Percentiles rank a stretch among this genome's conserved stretches.
Conservation (phyloP, 2,797 vertebrate species). For the Hypotaenidia okinawae region DNA sequence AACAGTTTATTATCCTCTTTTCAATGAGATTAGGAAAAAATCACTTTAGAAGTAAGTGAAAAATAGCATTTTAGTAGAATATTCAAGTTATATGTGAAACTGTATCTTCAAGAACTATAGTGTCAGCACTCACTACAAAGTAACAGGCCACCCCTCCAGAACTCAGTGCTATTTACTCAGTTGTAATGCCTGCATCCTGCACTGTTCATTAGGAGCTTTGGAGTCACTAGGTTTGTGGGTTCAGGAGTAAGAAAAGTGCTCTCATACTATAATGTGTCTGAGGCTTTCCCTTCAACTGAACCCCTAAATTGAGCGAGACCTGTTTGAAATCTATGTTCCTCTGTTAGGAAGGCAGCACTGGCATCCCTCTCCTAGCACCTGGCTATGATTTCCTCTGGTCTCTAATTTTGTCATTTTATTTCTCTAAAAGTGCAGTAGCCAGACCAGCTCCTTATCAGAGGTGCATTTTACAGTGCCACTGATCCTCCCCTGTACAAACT, state of each 20-base stretch:
- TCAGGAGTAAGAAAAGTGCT: background rate
- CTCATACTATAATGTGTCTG: accelerated
- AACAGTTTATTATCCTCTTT: background rate
- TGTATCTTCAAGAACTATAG: background rate
- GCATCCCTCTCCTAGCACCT: background rate
- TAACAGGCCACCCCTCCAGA: background rate
- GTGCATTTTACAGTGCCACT: background rate
- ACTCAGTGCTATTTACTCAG: background rate
- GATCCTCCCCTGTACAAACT: background rate
- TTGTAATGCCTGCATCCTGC: background rate
- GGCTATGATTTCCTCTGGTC: background rate
- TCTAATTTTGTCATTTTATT: background rate
- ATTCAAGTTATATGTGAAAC: background rate
- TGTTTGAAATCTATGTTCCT: background rate
- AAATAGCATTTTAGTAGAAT: background rate
- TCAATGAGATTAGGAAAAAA: background rate
- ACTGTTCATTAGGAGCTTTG: background rate
- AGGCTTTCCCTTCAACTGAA: accelerated
- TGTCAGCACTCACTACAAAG: background rate
- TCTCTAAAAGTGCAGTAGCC: background rate
- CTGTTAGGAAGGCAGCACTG: background rate
- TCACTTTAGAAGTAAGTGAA: background rate
- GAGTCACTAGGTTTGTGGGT: accelerated
- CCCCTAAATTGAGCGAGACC: background rate
- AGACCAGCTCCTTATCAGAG: background rate